phyloP scores from a whole-genome alignment of 2,797 vertebrate species.

The Acanthurus lineatus region DNA sequence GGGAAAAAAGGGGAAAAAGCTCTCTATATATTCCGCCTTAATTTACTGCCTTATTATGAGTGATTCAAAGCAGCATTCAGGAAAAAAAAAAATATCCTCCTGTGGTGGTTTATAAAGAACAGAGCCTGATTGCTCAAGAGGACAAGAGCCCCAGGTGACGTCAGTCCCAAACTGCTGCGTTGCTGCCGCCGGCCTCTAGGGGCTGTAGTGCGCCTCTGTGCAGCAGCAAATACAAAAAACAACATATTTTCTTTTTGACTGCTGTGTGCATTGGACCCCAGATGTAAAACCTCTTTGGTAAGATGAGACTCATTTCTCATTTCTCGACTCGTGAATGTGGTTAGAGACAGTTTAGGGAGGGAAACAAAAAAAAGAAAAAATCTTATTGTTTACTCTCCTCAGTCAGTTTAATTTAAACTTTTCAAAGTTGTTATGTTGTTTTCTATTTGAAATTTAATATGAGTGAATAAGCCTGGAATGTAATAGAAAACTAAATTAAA shows the following conservation, averaged over 20 bases:
- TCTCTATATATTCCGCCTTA: constrained; percentile 60
- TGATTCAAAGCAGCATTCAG: constrained; percentile 43
- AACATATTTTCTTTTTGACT: background rate
- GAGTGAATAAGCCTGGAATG: constrained; percentile 1
- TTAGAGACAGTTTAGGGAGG: background rate
- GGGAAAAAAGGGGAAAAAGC: constrained; percentile 26
- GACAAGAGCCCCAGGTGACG: constrained; percentile 28
- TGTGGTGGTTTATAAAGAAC: constrained; percentile 38
- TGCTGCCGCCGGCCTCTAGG: constrained; percentile 9
- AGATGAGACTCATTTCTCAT: background rate
- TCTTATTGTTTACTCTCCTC: background rate
- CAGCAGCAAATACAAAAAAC: background rate
- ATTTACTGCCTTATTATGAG: constrained; percentile 63
- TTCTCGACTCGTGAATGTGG: background rate
- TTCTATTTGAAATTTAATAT: background rate
- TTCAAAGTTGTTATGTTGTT: background rate
- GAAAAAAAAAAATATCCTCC: constrained; percentile 27
- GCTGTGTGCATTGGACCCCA: background rate
- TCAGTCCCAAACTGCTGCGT: background rate
- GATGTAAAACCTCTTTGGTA: background rate
- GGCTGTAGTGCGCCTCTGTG: background rate
- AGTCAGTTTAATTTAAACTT: background rate
- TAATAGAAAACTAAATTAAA: background rate
- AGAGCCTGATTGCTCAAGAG: constrained; percentile 51
- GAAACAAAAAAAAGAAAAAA: too few species aligned